Percentiles rank a stretch among this genome's conserved stretches.
Evolutionary conservation across 2,888 invertebrate species (phyloP).

Genomic region (Pachymerium ferrugineum): DNA sequence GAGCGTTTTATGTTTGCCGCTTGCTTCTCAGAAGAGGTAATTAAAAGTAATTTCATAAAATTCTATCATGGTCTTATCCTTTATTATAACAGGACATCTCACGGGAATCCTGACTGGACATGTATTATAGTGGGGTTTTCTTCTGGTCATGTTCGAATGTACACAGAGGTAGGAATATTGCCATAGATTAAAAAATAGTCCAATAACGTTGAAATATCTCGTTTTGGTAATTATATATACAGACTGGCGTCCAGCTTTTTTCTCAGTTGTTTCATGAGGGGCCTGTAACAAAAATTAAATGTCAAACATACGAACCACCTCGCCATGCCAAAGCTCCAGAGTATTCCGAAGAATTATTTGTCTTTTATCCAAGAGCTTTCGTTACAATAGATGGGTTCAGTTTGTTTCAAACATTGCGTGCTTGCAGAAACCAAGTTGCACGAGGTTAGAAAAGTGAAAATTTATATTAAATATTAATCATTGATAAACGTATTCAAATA

Average conservation of each 20-base stretch:
- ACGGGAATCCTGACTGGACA: conserved; percentile 82
- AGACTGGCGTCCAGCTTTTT: conserved; percentile 64
- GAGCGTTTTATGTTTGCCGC: conserved; percentile 52
- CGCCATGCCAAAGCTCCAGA: conserved; percentile 47
- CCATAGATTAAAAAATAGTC: not conserved
- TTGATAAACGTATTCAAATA: conserved; percentile 27
- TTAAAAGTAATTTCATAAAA: not conserved
- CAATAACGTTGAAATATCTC: not conserved
- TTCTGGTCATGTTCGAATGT: conserved; percentile 78
- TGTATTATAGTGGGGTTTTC: conserved; percentile 80
- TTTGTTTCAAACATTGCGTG: conserved; percentile 71
- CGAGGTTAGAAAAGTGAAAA: conserved; percentile 56
- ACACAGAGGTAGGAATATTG: conserved; percentile 62
- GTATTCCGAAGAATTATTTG: conserved; percentile 64
- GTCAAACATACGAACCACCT: conserved; percentile 59
- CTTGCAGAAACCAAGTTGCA: conserved; percentile 70
- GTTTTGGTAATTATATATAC: not conserved
- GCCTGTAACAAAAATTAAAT: conserved; percentile 69
- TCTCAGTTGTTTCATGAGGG: conserved; percentile 80
- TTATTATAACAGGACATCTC: conserved; percentile 46
- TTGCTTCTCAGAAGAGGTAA: conserved; percentile 51
- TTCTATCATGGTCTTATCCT: not conserved
- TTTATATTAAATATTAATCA: not conserved
- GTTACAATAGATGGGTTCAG: conserved; percentile 71
- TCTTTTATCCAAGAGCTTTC: conserved; percentile 64